These are phyloP conservation scores for Zophobas atratus DNA, from an alignment of 1,140 invertebrate genomes.

Conservation along the genomic window DNA sequence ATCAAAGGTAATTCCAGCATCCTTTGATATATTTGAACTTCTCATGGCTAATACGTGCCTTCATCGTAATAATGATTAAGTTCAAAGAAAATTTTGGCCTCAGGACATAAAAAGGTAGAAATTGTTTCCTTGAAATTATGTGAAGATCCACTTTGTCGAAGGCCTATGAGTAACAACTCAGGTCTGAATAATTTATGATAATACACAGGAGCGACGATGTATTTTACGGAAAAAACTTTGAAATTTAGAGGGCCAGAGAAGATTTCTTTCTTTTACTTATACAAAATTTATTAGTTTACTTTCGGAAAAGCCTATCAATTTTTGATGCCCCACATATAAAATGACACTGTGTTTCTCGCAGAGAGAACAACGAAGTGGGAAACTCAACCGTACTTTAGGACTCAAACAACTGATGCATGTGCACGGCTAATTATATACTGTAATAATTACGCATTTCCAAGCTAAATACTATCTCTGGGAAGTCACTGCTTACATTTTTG, in stretches of 20 bases:
- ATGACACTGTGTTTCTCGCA: not conserved
- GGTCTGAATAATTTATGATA: slow-evolving; percentile 20
- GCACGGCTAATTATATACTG: not conserved
- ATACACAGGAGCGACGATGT: not conserved
- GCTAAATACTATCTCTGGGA: not conserved
- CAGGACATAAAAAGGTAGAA: not conserved
- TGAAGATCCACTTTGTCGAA: slow-evolving; percentile 21
- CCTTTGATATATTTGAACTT: slow-evolving; percentile 16
- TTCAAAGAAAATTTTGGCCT: slow-evolving; percentile 11
- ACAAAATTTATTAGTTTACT: slow-evolving; percentile 16
- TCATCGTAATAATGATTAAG: slow-evolving; percentile 2
- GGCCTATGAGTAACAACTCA: slow-evolving; percentile 11
- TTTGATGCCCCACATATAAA: not conserved
- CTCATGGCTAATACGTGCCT: not conserved
- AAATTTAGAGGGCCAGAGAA: not conserved
- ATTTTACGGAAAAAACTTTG: not conserved
- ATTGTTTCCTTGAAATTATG: slow-evolving; percentile 5
- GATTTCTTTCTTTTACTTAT: slow-evolving; percentile 1
- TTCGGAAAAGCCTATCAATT: not conserved
- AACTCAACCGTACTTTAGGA: not conserved
- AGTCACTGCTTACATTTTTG: not conserved
- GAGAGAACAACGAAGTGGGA: not conserved
- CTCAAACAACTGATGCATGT: not conserved
- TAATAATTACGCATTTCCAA: not conserved
- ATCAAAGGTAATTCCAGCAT: slow-evolving; percentile 19